Percentiles rank a stretch among this genome's conserved stretches.
These are phyloP conservation scores for Orthosia cruda DNA, from an alignment of 2,888 invertebrate genomes.

Conservation along the genomic window DNA sequence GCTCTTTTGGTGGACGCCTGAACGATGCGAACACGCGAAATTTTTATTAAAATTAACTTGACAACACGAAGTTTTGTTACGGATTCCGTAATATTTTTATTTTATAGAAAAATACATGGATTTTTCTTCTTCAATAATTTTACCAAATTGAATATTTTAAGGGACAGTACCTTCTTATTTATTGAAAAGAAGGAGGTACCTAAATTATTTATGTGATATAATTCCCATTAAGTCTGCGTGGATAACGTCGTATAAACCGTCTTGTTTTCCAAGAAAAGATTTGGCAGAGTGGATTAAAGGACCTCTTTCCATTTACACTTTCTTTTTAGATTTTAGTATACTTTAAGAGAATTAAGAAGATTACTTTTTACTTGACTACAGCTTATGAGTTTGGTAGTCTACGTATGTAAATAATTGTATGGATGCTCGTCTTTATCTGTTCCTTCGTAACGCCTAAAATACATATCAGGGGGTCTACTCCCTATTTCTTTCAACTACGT, in stretches of 20 bases:
- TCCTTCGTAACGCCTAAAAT: no score
- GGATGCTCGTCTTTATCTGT: no score
- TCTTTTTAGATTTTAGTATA: slow-evolving; percentile 6
- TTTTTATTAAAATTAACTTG: slow-evolving; percentile 7
- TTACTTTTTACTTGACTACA: no score
- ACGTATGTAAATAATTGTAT: no score
- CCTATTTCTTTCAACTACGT: no score
- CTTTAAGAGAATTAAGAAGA: neutral
- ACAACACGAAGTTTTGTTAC: neutral
- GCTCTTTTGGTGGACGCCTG: neutral
- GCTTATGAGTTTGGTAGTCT: no score
- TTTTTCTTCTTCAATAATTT: slow-evolving; percentile 3
- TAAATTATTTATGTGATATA: slow-evolving; percentile 24
- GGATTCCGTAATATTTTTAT: neutral
- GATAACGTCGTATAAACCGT: slow-evolving; percentile 16
- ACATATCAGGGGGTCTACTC: no score
- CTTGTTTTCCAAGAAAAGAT: slow-evolving; percentile 25
- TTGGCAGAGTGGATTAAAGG: slow-evolving; percentile 12
- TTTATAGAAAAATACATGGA: neutral
- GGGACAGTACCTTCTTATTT: slow-evolving; percentile 6
- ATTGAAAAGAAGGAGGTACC: neutral
- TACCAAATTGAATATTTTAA: neutral
- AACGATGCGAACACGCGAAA: neutral
- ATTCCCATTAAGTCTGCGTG: slow-evolving; percentile 19
- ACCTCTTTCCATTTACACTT: slow-evolving; percentile 4